phyloP scores from a whole-genome alignment of 1,140 invertebrate genomes.

The Lamellibrachia luymesi region DNA sequence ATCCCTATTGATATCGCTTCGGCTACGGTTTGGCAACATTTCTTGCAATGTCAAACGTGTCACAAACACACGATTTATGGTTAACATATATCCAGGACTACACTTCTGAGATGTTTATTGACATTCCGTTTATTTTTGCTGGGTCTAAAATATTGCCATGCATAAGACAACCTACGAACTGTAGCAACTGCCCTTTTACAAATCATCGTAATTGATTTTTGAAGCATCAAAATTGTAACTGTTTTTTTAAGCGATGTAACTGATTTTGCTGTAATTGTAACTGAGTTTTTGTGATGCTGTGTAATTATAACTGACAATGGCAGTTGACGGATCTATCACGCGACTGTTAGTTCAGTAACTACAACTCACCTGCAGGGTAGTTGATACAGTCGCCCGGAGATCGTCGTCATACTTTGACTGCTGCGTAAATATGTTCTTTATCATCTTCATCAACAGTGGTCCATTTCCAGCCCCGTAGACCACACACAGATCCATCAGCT shows the following conservation, averaged over 20 bases:
- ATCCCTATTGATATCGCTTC: too few species aligned
- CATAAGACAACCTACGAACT: background rate
- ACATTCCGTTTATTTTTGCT: too few species aligned
- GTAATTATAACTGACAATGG: background rate
- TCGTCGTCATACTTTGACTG: slow-evolving; percentile 74
- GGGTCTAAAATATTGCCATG: background rate
- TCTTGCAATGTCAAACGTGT: too few species aligned
- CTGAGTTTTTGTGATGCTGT: background rate
- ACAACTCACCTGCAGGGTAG: slow-evolving; percentile 48
- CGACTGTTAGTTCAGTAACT: too few species aligned
- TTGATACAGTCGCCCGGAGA: slow-evolving; percentile 61
- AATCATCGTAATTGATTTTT: too few species aligned
- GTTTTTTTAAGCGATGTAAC: background rate
- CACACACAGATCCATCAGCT: slow-evolving; percentile 75
- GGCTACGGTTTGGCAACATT: too few species aligned
- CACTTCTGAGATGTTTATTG: too few species aligned
- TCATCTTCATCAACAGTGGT: slow-evolving; percentile 64
- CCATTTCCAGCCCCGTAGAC: slow-evolving; percentile 71
- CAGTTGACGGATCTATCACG: background rate
- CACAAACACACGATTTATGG: too few species aligned
- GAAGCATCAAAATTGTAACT: too few species aligned
- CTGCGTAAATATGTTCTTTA: slow-evolving; percentile 67
- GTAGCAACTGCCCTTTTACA: background rate
- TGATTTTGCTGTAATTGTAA: background rate
- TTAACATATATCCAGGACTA: too few species aligned